phyloP scores from a whole-genome alignment of 2,797 vertebrate genomes.

The Pteropus rufus region DNA sequence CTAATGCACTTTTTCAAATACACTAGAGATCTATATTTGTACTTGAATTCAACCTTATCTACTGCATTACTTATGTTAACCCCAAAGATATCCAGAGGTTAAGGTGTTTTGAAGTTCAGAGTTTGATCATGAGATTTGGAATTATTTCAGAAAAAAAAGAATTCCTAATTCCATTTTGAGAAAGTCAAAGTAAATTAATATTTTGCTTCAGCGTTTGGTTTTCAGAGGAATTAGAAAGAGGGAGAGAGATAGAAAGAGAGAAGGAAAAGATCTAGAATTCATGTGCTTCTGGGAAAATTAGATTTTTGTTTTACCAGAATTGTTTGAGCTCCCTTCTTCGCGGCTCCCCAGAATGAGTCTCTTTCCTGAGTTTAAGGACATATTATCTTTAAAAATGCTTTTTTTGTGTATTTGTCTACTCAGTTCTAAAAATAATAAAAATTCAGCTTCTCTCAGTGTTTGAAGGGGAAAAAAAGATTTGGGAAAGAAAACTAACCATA shows the following conservation, averaged over 20 bases:
- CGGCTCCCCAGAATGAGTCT: not conserved
- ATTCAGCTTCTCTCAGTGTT: slow-evolving; percentile 43
- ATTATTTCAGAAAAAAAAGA: not conserved
- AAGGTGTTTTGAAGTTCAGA: not conserved
- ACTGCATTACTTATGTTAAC: not conserved
- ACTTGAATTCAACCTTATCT: not conserved
- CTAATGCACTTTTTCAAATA: not conserved
- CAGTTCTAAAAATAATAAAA: slow-evolving; percentile 56
- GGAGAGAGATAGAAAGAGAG: not conserved
- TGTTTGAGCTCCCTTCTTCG: not conserved
- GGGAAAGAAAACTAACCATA: slow-evolving; percentile 75
- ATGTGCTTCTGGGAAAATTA: slow-evolving; percentile 2
- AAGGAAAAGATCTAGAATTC: not conserved
- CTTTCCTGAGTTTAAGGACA: not conserved
- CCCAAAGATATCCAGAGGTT: not conserved
- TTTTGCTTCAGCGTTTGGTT: slow-evolving; percentile 50
- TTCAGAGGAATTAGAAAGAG: not conserved
- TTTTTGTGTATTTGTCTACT: slow-evolving; percentile 62
- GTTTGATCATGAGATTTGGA: slow-evolving; percentile 18
- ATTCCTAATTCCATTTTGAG: slow-evolving; percentile 41
- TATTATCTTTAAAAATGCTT: slow-evolving; percentile 41
- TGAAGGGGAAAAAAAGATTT: slow-evolving; percentile 39
- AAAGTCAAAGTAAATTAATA: slow-evolving; percentile 45
- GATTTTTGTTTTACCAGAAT: not conserved
- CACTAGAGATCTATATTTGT: not conserved